Evolutionary conservation across 2,797 vertebrate genomes (phyloP).

Genomic region (Sylvilagus floridanus): DNA sequence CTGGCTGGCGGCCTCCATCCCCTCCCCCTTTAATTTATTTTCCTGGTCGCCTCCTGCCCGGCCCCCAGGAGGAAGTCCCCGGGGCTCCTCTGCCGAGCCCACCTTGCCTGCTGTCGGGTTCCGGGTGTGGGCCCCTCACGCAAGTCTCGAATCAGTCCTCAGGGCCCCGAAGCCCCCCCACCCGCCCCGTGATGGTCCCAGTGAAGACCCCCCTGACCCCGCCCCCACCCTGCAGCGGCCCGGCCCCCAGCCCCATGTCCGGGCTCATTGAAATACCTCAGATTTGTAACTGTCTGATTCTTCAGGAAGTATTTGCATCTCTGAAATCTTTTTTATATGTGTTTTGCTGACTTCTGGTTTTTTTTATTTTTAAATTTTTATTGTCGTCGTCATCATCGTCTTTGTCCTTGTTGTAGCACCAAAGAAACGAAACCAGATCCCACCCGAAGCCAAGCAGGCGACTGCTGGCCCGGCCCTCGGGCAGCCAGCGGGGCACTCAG

Average conservation of each 20-base stretch:
- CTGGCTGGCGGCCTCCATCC: conserved; percentile 74
- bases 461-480: conserved; percentile 59
- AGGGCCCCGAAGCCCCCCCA: conserved; percentile 36
- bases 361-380: conserved; percentile 79
- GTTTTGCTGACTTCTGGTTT: conserved; percentile 83
- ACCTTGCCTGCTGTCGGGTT: not conserved
- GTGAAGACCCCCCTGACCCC: not conserved
- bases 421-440: conserved; percentile 86
- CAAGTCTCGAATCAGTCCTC: conserved; percentile 59
- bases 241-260: not conserved
- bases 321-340: conserved; percentile 87
- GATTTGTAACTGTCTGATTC: conserved; percentile 87
- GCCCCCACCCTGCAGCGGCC: too few species aligned
- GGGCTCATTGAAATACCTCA: conserved; percentile 90
- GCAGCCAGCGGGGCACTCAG: conserved; percentile 76
- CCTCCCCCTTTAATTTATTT: conserved; percentile 75
- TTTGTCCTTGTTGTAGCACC: conserved; percentile 83
- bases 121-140: conserved; percentile 9
- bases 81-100: not conserved
- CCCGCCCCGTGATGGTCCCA: not conserved
- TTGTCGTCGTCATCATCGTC: conserved; percentile 57
- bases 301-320: conserved; percentile 89
- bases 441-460: conserved; percentile 50
- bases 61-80: not conserved
- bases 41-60: conserved; percentile 23